phyloP scores from a whole-genome alignment of 2,888 invertebrate species.

The Epinotia bilunana region DNA sequence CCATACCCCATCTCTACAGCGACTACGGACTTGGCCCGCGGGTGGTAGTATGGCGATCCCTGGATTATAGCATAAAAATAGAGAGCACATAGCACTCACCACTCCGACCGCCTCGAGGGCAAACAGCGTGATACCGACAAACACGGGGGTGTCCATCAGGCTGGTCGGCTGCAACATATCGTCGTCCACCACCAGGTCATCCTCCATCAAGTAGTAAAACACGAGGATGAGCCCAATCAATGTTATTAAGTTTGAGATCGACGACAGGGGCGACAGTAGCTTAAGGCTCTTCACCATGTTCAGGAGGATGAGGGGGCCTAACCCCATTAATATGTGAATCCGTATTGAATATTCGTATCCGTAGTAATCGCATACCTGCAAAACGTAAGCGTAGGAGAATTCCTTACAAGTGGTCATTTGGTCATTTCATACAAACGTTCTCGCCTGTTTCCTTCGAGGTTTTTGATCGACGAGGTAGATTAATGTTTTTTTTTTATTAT shows the following conservation, averaged over 20 bases:
- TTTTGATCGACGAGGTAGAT: too few relatives aligned
- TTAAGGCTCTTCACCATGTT: conserved; percentile 89
- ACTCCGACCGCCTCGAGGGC: conserved; percentile 92
- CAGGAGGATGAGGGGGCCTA: conserved; percentile 85
- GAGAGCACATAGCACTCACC: conserved; percentile 71
- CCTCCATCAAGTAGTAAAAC: conserved; percentile 88
- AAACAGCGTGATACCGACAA: conserved; percentile 94
- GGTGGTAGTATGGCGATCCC: too few relatives aligned
- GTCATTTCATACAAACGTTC: too few relatives aligned
- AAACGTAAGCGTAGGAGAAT: too few relatives aligned
- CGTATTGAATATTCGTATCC: conserved; percentile 69
- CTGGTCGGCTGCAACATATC: conserved; percentile 78
- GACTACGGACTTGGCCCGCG: too few relatives aligned
- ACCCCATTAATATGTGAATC: conserved; percentile 83
- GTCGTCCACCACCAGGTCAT: conserved; percentile 81
- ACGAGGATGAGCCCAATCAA: conserved; percentile 89
- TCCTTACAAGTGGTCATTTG: too few relatives aligned
- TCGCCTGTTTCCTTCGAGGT: too few relatives aligned
- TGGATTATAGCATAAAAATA: background rate
- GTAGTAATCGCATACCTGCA: conserved; percentile 81
- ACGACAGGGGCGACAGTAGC: conserved; percentile 90
- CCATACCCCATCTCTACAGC: too few relatives aligned
- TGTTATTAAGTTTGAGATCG: conserved; percentile 90
- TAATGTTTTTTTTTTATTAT: too few relatives aligned
- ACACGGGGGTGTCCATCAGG: conserved; percentile 87